Evolutionary conservation across 1,140 invertebrate species (phyloP).

Genomic region (Drosophila setifemur): DNA sequence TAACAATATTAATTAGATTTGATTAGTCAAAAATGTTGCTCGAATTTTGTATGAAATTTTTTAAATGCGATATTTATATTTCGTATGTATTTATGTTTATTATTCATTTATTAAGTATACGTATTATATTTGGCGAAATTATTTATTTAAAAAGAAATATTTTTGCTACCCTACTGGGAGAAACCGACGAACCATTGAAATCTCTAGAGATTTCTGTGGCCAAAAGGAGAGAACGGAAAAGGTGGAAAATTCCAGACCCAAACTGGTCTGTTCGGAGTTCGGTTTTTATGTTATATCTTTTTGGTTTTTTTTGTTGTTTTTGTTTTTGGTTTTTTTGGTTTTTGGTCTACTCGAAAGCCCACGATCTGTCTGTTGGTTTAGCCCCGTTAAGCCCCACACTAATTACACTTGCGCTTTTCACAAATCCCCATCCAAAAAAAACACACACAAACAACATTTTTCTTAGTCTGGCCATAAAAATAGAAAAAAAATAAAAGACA

Average conservation of each 20-base stretch:
- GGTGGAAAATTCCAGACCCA: conserved; percentile 3
- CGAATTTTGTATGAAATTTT: no score
- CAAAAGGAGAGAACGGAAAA: not conserved
- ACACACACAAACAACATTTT: conserved; percentile 43
- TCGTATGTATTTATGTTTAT: no score
- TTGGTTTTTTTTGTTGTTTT: not conserved
- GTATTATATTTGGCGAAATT: no score
- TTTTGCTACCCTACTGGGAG: no score
- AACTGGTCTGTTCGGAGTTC: conserved; percentile 38
- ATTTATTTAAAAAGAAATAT: not conserved
- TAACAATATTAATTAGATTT: no score
- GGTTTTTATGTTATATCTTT: not conserved
- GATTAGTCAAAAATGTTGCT: no score
- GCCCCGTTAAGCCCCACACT: conserved; percentile 73
- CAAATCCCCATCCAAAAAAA: conserved; percentile 53
- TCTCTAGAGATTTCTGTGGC: not conserved
- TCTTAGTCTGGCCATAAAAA: conserved; percentile 54
- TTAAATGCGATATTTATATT: no score
- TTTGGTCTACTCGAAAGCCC: conserved; percentile 17
- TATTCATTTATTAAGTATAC: no score
- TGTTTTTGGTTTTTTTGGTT: conserved; percentile 3
- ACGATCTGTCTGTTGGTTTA: conserved; percentile 61
- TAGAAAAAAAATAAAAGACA: conserved; percentile 8
- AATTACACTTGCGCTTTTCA: conserved; percentile 77
- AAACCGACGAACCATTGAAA: not conserved